These are phyloP conservation scores for Beroe ovata DNA, from an alignment of 37 sponge, comb jelly and placozoan species.

Conservation along the genomic window DNA sequence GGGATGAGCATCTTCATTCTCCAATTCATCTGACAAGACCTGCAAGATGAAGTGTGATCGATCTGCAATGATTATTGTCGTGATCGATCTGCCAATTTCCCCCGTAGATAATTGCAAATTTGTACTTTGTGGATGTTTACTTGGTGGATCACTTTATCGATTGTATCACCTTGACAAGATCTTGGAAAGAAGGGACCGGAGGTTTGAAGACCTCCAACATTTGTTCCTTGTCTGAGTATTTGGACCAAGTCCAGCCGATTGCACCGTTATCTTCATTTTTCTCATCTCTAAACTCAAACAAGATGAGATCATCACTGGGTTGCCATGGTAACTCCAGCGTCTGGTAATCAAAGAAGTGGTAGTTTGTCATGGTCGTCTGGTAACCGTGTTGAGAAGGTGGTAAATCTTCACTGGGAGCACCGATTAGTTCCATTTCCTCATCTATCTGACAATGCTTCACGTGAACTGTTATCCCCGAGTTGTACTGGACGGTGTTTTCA, in stretches of 20 bases:
- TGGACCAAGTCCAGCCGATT: not conserved
- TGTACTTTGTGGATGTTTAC: no score
- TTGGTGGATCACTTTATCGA: no score
- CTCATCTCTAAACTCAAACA: not conserved
- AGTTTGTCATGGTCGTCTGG: not conserved
- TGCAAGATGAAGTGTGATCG: no score
- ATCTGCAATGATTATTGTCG: no score
- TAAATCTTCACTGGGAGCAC: not conserved
- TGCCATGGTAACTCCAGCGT: slow-evolving; percentile 35
- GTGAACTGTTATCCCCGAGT: not conserved
- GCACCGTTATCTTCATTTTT: not conserved
- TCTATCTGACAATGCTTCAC: not conserved
- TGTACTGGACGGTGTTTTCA: not conserved
- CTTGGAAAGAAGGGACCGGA: slow-evolving; percentile 19
- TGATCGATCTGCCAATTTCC: no score
- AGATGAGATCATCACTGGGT: not conserved
- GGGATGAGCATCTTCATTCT: no score
- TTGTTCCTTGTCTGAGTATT: slow-evolving; percentile 11
- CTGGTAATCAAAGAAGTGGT: slow-evolving; percentile 11
- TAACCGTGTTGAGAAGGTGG: slow-evolving; percentile 13
- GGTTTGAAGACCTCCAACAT: not conserved
- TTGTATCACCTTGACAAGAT: not conserved
- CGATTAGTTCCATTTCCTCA: not conserved
- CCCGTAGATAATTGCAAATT: no score
- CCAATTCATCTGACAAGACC: no score